Conservation (phyloP, 2,797 vertebrate species). For the Crypturellus tataupa region DNA sequence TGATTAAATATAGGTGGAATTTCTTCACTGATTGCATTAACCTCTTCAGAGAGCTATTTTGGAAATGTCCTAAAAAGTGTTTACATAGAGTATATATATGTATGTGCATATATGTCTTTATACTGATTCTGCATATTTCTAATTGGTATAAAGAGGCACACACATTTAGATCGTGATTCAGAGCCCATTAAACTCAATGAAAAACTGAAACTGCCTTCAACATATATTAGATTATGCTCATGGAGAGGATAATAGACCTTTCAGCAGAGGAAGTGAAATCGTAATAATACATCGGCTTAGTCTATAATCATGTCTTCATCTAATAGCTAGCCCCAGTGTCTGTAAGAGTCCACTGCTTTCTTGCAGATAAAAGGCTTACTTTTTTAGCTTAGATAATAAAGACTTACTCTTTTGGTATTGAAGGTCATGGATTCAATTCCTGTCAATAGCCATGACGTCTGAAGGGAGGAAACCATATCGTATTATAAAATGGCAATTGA, state of each 20-base stretch:
- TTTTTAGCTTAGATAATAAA: background rate
- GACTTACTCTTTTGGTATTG: background rate
- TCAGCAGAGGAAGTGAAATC: constrained; percentile 59
- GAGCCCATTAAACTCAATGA: constrained; percentile 30
- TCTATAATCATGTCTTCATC: constrained; percentile 55
- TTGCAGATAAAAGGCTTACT: background rate
- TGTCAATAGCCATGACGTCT: background rate
- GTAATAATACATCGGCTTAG: constrained; percentile 46
- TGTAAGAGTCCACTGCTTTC: constrained; percentile 7
- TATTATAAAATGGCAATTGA: background rate
- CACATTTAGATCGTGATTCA: constrained; percentile 42
- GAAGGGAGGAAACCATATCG: background rate
- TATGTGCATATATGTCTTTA: background rate
- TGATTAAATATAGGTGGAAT: background rate
- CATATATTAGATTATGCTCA: constrained; percentile 51
- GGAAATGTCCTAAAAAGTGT: background rate
- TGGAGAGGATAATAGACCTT: constrained; percentile 63
- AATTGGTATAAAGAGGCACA: background rate
- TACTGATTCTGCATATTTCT: background rate
- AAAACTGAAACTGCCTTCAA: constrained; percentile 41
- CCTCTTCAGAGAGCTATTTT: background rate
- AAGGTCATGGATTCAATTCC: background rate
- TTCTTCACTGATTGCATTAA: background rate
- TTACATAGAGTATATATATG: background rate
- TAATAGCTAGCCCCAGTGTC: background rate